Evolutionary conservation across 2,888 invertebrate species (phyloP).

Genomic region (Agrochola lota): DNA sequence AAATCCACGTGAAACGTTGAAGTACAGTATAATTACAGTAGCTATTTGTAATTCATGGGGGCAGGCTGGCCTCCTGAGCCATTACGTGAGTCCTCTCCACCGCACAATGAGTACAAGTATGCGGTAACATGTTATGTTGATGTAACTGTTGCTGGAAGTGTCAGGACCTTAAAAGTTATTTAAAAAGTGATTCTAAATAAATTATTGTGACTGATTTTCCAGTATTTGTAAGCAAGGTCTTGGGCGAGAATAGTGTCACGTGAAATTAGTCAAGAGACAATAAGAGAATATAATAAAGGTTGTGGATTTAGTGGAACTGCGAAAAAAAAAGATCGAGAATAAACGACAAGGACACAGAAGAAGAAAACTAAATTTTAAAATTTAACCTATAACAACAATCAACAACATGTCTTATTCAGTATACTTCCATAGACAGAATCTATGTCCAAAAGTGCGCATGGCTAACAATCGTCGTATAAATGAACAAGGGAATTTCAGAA

Average conservation of each 20-base stretch:
- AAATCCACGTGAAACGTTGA: slow-evolving; percentile 73
- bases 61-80: slow-evolving; percentile 74
- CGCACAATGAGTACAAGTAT: slow-evolving; percentile 78
- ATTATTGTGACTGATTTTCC: not conserved
- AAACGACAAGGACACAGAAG: too few relatives aligned
- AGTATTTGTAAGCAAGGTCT: too few relatives aligned
- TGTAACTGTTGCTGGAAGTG: slow-evolving; percentile 65
- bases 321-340: not conserved
- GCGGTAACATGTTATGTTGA: slow-evolving; percentile 66
- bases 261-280: not conserved
- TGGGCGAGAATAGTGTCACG: not conserved
- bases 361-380: too few relatives aligned
- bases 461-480: slow-evolving; percentile 81
- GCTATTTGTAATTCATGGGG: slow-evolving; percentile 81
- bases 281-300: not conserved
- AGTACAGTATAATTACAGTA: slow-evolving; percentile 76
- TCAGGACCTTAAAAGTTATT: not conserved
- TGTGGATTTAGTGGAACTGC: not conserved
- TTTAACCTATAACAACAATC: not conserved
- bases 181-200: not conserved
- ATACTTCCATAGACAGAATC: slow-evolving; percentile 32
- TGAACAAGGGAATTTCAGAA: slow-evolving; percentile 80
- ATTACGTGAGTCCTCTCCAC: slow-evolving; percentile 75
- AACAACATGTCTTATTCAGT: slow-evolving; percentile 49
- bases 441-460: slow-evolving; percentile 72